phyloP scores from a whole-genome alignment of 2,113 vertebrate genomes.

The Dunckerocampus dactyliophorus region DNA sequence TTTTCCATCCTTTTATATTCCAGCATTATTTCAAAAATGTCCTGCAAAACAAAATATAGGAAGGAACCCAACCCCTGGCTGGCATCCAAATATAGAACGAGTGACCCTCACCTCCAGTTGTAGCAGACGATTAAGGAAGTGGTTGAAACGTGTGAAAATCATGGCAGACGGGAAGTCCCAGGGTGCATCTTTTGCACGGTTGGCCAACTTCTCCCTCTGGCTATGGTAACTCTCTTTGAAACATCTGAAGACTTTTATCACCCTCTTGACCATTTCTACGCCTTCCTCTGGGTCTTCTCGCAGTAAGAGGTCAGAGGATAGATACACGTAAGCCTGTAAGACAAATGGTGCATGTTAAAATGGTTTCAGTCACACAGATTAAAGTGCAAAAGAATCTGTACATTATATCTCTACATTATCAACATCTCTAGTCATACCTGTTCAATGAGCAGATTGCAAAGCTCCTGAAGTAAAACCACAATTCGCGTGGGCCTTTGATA shows the following conservation, averaged over 20 bases:
- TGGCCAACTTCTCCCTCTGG: conserved; percentile 65
- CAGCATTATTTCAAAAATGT: conserved; percentile 70
- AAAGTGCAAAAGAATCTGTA: background rate
- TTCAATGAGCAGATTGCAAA: conserved; percentile 78
- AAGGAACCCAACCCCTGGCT: background rate
- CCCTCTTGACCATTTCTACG: conserved; percentile 69
- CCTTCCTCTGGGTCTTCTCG: conserved; percentile 76
- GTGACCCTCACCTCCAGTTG: conserved; percentile 72
- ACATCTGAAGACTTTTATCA: conserved; percentile 60
- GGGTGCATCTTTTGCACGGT: conserved; percentile 51
- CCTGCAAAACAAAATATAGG: conserved; percentile 44
- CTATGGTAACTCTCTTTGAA: conserved; percentile 73
- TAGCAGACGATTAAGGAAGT: conserved; percentile 69
- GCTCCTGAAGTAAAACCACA: conserved; percentile 75
- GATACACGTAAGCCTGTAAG: conserved; percentile 67
- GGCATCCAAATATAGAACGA: background rate
- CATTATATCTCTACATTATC: background rate
- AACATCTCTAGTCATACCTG: conserved; percentile 57
- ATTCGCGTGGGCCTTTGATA: conserved; percentile 69
- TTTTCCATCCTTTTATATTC: conserved; percentile 82
- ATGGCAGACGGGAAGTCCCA: conserved; percentile 80
- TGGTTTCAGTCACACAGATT: background rate
- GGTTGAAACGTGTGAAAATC: conserved; percentile 75
- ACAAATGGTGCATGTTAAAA: conserved; percentile 12
- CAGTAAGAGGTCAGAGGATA: conserved; percentile 72